These are phyloP conservation scores for Eublepharis macularius DNA, from an alignment of 2,113 vertebrate species.

Conservation along the genomic window DNA sequence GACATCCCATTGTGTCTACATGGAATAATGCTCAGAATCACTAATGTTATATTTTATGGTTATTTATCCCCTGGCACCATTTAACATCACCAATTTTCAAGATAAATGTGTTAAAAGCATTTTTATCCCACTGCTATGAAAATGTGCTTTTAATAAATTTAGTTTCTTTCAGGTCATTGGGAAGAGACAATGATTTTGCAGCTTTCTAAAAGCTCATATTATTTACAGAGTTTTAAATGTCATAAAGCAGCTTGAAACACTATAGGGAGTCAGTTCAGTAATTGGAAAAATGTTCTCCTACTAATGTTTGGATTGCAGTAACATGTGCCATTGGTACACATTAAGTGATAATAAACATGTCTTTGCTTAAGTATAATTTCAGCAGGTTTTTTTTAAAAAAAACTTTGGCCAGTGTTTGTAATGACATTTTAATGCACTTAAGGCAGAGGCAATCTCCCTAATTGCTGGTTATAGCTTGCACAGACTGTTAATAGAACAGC, in stretches of 20 bases:
- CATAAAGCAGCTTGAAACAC: conserved; percentile 80
- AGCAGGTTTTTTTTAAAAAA: conserved; percentile 47
- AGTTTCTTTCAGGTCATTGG: conserved; percentile 61
- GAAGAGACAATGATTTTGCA: conserved; percentile 58
- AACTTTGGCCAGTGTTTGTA: conserved; percentile 39
- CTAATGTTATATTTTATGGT: conserved; percentile 71
- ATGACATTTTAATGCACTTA: conserved; percentile 7
- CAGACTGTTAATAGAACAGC: neutral
- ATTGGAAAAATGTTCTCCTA: conserved; percentile 75
- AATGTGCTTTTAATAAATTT: conserved; percentile 71
- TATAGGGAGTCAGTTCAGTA: conserved; percentile 68
- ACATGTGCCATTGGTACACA: conserved; percentile 54
- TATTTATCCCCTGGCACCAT: conserved; percentile 69
- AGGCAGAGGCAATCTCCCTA: neutral
- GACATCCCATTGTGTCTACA: conserved; percentile 53
- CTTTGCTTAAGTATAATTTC: conserved; percentile 68
- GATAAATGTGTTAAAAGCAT: conserved; percentile 66
- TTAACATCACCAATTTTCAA: conserved; percentile 69
- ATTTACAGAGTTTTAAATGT: conserved; percentile 84
- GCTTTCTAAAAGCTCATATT: conserved; percentile 73
- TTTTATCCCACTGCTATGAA: conserved; percentile 68
- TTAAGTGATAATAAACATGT: conserved; percentile 51
- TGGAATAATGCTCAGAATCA: conserved; percentile 55
- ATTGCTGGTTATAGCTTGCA: neutral
- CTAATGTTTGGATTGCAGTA: conserved; percentile 69